Conservation (phyloP, 2,888 invertebrate genomes). For the Allophyes oxyacanthae region DNA sequence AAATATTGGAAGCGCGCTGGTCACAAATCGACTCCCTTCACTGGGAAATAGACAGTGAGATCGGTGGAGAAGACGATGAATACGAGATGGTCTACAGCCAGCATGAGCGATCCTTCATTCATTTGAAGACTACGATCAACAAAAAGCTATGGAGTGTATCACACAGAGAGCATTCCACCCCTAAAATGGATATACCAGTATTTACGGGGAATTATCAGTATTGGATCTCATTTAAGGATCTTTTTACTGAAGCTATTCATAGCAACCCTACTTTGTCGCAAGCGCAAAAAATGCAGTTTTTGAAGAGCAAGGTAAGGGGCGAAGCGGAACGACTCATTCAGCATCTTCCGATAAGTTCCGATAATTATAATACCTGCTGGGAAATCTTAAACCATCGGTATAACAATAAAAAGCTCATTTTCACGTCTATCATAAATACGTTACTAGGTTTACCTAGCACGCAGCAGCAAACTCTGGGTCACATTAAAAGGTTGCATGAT, state of each 20-base stretch:
- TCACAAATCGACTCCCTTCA: constrained; percentile 7
- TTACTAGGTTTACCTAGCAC: constrained; percentile 8
- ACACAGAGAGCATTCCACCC: constrained; percentile 18
- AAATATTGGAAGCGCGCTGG: constrained; percentile 5
- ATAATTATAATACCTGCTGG: constrained; percentile 10
- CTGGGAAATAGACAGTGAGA: constrained; percentile 11
- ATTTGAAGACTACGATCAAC: constrained; percentile 11
- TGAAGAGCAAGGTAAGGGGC: constrained; percentile 7
- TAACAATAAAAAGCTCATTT: constrained; percentile 8
- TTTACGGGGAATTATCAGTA: constrained; percentile 16
- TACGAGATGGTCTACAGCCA: constrained; percentile 5
- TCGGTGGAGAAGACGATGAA: neutral
- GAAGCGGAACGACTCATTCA: constrained; percentile 17
- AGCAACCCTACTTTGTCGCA: constrained; percentile 10
- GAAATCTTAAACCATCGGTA: constrained; percentile 3
- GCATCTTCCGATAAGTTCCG: constrained; percentile 16
- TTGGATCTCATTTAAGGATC: constrained; percentile 23
- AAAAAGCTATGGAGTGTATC: constrained; percentile 18
- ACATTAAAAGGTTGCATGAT: constrained; percentile 19
- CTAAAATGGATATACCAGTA: constrained; percentile 24
- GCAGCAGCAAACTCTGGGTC: constrained; percentile 2
- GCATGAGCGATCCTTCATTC: constrained; percentile 3
- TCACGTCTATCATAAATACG: constrained; percentile 1
- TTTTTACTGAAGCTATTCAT: constrained; percentile 24
- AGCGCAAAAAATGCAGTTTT: constrained; percentile 15